Percentiles rank a stretch among this genome's conserved stretches.
Evolutionary conservation across 2,797 vertebrate genomes (phyloP).

Genomic region (Molothrus ater): DNA sequence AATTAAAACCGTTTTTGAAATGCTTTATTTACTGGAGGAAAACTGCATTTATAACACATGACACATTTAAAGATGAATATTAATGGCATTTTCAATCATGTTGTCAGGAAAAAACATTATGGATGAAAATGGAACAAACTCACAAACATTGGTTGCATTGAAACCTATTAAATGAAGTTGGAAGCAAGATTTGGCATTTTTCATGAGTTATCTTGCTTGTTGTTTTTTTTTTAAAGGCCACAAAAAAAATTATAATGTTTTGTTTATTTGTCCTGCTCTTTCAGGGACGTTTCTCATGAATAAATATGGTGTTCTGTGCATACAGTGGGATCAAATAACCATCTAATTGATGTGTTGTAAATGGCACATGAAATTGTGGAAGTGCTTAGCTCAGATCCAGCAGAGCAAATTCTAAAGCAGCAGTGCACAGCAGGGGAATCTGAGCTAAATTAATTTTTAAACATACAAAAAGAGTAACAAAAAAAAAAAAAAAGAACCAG

Average conservation of each 20-base stretch:
- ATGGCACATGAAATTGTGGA: not conserved
- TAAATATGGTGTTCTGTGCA: not conserved
- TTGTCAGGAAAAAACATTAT: not conserved
- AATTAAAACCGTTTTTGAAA: slow-evolving; percentile 46
- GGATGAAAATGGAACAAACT: not conserved
- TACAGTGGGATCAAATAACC: not conserved
- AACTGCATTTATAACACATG: not conserved
- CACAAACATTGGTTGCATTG: not conserved
- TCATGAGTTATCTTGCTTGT: not conserved
- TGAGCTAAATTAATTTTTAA: not conserved
- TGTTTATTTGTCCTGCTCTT: not conserved
- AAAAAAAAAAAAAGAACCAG: not conserved
- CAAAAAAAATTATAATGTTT: not conserved
- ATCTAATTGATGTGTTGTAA: not conserved
- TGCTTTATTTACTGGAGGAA: slow-evolving; percentile 47
- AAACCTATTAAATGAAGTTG: not conserved
- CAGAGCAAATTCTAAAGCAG: slow-evolving; percentile 10
- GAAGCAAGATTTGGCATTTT: not conserved
- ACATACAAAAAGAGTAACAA: not conserved
- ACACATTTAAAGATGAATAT: slow-evolving; percentile 1
- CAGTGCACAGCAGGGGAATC: not conserved
- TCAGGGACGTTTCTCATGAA: not conserved
- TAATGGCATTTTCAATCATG: not conserved
- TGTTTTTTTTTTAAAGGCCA: not conserved
- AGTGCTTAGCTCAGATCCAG: slow-evolving; percentile 1